Evolutionary conservation across 2,113 vertebrate genomes (phyloP).

Genomic region (Melanotaenia duboulayi): DNA sequence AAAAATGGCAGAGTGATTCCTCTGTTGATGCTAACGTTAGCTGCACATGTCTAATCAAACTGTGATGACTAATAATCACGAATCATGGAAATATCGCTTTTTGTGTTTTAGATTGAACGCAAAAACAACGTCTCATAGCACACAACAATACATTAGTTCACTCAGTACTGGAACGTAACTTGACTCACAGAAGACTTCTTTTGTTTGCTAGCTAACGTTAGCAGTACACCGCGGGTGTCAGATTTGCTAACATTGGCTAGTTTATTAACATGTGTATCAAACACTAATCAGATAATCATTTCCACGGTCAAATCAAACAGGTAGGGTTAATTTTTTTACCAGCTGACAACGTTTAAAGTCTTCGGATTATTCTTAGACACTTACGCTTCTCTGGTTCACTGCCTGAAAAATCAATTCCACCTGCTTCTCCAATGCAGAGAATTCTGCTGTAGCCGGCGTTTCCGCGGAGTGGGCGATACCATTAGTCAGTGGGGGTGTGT

Average conservation of each 20-base stretch:
- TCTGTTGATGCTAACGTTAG: conserved; percentile 32
- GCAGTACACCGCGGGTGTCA: conserved; percentile 13
- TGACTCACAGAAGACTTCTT: conserved; percentile 11
- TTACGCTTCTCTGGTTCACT: conserved; percentile 16
- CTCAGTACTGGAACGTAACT: not conserved
- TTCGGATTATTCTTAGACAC: not conserved
- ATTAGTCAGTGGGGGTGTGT: not conserved
- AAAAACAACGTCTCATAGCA: too few relatives aligned
- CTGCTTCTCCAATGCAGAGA: conserved; percentile 23
- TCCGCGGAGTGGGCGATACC: conserved; percentile 56
- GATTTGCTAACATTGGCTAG: conserved; percentile 23
- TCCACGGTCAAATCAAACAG: too few relatives aligned
- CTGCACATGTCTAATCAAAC: not conserved
- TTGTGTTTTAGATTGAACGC: not conserved
- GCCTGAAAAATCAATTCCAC: conserved; percentile 19
- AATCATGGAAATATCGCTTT: too few relatives aligned
- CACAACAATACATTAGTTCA: not conserved
- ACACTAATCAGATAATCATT: not conserved
- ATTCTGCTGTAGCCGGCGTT: conserved; percentile 37
- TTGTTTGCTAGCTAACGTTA: conserved; percentile 53
- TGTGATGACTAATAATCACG: not conserved
- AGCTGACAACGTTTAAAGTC: accelerated
- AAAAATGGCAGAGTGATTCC: not conserved
- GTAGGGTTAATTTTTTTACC: accelerated
- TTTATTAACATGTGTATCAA: not conserved